Conservation (phyloP, 2,888 invertebrate genomes). For the Sepiola atlantica region DNA sequence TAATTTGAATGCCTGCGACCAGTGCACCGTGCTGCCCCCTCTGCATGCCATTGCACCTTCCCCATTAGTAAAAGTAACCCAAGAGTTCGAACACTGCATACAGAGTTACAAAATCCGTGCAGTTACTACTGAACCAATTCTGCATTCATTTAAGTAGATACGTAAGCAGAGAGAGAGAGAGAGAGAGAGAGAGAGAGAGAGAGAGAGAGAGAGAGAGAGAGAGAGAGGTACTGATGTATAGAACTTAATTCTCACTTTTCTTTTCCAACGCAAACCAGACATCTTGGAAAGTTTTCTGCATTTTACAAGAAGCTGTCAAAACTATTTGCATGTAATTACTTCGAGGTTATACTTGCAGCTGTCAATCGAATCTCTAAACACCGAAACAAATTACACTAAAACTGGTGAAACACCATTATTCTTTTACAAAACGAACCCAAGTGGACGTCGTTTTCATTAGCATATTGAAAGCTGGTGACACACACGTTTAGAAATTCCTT, state of each 20-base stretch:
- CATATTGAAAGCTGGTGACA: neutral
- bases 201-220: too few relatives aligned
- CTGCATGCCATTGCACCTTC: too few relatives aligned
- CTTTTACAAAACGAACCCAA: neutral
- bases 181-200: too few relatives aligned
- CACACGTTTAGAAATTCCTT: neutral
- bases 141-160: too few relatives aligned
- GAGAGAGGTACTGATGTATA: too few relatives aligned
- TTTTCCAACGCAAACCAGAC: neutral
- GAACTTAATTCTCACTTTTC: neutral
- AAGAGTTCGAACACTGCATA: too few relatives aligned
- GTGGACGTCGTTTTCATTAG: neutral
- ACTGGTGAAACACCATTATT: neutral
- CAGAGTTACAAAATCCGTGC: too few relatives aligned
- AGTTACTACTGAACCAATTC: too few relatives aligned
- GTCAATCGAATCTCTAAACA: neutral
- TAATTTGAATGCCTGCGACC: too few relatives aligned
- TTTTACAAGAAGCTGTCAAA: neutral
- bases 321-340: neutral
- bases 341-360: neutral
- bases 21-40: too few relatives aligned
- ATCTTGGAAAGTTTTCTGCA: neutral
- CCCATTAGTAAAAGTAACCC: too few relatives aligned
- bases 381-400: neutral
- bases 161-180: too few relatives aligned